Evolutionary conservation across 1,140 invertebrate species (phyloP).

Genomic region (Pseudobourletiella spinata): DNA sequence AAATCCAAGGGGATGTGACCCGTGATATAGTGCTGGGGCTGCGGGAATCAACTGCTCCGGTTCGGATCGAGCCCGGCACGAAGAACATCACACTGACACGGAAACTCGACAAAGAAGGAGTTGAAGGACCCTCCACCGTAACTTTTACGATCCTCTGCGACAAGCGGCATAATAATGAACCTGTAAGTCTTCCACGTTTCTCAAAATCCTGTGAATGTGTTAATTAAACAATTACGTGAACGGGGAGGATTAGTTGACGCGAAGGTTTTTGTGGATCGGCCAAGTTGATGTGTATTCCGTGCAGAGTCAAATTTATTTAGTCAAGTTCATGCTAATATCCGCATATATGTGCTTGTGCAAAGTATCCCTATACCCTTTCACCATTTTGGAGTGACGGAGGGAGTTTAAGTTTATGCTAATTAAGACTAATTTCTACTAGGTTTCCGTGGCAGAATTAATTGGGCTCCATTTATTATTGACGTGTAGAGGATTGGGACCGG

Average conservation of each 20-base stretch:
- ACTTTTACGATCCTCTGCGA: slow-evolving; percentile 78
- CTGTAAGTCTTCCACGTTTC: slow-evolving; percentile 50
- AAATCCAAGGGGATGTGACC: slow-evolving; percentile 66
- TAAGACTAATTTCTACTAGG: background rate
- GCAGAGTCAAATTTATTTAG: no score
- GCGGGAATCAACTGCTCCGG: slow-evolving; percentile 66
- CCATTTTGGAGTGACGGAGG: no score
- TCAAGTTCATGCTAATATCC: no score
- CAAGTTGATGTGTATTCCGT: no score
- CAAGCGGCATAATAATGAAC: slow-evolving; percentile 62
- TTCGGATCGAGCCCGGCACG: slow-evolving; percentile 60
- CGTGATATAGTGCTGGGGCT: slow-evolving; percentile 71
- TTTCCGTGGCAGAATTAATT: slow-evolving; percentile 1
- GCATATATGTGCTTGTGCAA: background rate
- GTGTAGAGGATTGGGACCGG: background rate
- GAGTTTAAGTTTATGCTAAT: no score
- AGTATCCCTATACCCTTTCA: no score
- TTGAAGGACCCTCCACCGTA: slow-evolving; percentile 68
- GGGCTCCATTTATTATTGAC: background rate
- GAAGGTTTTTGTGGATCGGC: no score
- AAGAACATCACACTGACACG: slow-evolving; percentile 71
- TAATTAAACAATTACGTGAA: no score
- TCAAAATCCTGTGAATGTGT: no score
- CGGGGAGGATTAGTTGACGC: no score
- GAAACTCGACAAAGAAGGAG: slow-evolving; percentile 66